A percentile compares a stretch with the other conserved stretches of the same genome.
These are phyloP conservation scores for Melipona bicolor DNA, from an alignment of 2,888 invertebrate species.

Conservation along the genomic window DNA sequence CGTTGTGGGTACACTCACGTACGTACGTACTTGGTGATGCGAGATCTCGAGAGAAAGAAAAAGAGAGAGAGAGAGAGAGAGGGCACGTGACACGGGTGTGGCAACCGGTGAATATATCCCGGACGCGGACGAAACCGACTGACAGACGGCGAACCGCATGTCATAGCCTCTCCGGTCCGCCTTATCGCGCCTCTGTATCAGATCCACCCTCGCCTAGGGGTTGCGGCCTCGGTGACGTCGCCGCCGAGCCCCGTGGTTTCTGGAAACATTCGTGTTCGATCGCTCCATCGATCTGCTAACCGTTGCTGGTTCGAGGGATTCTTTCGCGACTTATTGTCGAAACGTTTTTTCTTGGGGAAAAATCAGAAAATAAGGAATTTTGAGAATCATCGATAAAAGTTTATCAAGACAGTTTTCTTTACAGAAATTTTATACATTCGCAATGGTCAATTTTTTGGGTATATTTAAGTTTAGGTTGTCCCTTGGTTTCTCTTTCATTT, in stretches of 20 bases:
- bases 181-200: constrained; percentile 66
- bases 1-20: not conserved
- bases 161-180: constrained; percentile 59
- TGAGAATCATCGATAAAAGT: not conserved
- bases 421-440: not conserved
- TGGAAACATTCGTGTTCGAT: constrained; percentile 29
- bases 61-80: not conserved
- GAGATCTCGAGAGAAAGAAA: constrained; percentile 53
- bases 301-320: not conserved
- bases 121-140: constrained; percentile 58
- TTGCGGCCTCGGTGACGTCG: constrained; percentile 34
- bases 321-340: not conserved
- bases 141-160: constrained; percentile 67
- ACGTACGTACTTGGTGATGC: constrained; percentile 30
- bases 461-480: too few species aligned
- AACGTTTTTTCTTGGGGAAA: not conserved
- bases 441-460: not conserved
- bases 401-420: not conserved
- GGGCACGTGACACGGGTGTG: constrained; percentile 65
- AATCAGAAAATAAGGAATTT: not conserved
- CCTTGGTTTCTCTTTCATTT: not conserved
- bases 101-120: constrained; percentile 62
- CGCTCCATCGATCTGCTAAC: not conserved
- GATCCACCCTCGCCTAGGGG: constrained; percentile 61
- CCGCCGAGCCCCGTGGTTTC: constrained; percentile 21